A percentile compares a stretch with the other conserved stretches of the same genome.
Evolutionary conservation across 2,888 invertebrate genomes (phyloP).

Genomic region (Cryptocheilus praepositus): DNA sequence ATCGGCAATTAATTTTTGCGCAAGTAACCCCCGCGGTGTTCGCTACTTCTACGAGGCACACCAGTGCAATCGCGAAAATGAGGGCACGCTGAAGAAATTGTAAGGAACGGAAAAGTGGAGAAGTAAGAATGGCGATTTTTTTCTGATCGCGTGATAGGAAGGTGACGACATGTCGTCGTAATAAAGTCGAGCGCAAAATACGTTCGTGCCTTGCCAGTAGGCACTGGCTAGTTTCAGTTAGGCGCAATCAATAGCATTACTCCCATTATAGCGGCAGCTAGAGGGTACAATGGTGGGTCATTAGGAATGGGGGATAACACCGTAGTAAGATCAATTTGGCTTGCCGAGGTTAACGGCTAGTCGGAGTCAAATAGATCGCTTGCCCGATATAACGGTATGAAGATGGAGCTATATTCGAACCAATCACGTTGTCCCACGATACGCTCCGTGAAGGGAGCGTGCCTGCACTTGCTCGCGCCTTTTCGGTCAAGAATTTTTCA

Average conservation of each 20-base stretch:
- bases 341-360: constrained; percentile 45
- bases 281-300: constrained; percentile 54
- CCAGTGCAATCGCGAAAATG: too few species aligned
- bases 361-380: constrained; percentile 12
- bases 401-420: constrained; percentile 37
- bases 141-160: too few species aligned
- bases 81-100: too few species aligned
- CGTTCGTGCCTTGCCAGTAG: not conserved
- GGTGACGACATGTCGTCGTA: too few species aligned
- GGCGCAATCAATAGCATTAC: constrained; percentile 56
- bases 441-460: too few species aligned
- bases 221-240: constrained; percentile 45
- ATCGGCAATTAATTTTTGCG: too few species aligned
- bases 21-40: too few species aligned
- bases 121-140: too few species aligned
- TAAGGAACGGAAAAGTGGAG: too few species aligned
- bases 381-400: constrained; percentile 46
- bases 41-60: too few species aligned
- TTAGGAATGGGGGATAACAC: constrained; percentile 57
- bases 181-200: not conserved
- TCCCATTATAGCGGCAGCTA: constrained; percentile 45
- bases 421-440: constrained; percentile 26
- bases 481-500: not conserved
- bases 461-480: too few species aligned
- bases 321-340: constrained; percentile 54